Conservation (phyloP, 2,113 vertebrate species). For the Otus sunia region DNA sequence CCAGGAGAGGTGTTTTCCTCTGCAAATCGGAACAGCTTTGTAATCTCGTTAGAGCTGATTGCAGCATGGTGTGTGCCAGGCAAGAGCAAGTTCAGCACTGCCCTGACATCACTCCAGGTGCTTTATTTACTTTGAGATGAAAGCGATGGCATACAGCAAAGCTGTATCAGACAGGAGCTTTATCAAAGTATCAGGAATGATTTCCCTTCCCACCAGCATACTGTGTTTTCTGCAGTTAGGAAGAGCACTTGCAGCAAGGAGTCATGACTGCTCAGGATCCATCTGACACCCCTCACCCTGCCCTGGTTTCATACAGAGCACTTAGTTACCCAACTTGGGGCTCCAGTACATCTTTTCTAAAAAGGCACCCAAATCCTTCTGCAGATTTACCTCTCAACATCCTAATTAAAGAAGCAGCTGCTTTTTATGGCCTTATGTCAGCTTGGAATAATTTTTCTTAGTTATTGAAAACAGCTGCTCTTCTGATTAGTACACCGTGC, state of each 20-base stretch:
- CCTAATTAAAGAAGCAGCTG: not conserved
- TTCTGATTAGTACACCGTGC: not conserved
- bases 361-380: not conserved
- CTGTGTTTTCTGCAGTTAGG: not conserved
- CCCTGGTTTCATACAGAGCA: not conserved
- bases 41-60: not conserved
- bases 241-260: not conserved
- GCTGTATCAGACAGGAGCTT: not conserved
- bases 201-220: not conserved
- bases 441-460: not conserved
- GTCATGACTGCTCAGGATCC: not conserved
- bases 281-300: fast-evolving
- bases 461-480: not conserved
- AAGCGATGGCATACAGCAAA: not conserved
- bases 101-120: not conserved
- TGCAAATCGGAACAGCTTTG: not conserved
- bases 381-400: not conserved
- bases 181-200: not conserved
- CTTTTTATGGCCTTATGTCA: not conserved
- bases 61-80: not conserved
- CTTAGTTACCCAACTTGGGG: not conserved
- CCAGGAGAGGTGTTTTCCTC: not conserved
- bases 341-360: not conserved
- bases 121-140: not conserved
- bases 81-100: not conserved